These are phyloP conservation scores for Drosophila basisetae DNA, from an alignment of 2,888 invertebrate genomes.

Conservation along the genomic window DNA sequence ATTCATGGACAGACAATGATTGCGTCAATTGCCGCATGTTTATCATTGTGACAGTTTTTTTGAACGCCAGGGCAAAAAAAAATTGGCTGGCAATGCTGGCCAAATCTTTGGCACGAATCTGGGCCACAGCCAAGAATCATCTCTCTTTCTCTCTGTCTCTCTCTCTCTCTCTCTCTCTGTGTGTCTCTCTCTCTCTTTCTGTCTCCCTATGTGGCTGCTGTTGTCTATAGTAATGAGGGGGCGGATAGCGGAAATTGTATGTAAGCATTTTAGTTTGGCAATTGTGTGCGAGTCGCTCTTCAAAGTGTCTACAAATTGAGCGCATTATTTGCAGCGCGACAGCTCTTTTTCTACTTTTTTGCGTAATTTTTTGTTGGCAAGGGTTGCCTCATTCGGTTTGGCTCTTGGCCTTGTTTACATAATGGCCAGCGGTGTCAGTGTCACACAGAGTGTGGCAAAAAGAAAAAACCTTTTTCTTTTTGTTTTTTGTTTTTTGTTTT, in stretches of 20 bases:
- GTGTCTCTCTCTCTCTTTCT: not conserved
- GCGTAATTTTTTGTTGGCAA: slow-evolving; percentile 33
- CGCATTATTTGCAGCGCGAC: slow-evolving; percentile 56
- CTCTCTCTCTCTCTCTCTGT: not conserved
- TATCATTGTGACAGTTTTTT: slow-evolving; percentile 79
- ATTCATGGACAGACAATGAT: slow-evolving; percentile 82
- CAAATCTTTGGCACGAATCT: slow-evolving; percentile 45
- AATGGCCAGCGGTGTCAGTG: slow-evolving; percentile 49
- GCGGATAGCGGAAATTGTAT: slow-evolving; percentile 67
- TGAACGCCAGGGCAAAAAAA: not conserved
- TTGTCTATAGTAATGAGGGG: slow-evolving; percentile 33
- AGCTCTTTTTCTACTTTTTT: slow-evolving; percentile 22
- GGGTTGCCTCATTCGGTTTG: slow-evolving; percentile 23
- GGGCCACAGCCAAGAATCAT: slow-evolving; percentile 44
- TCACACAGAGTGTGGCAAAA: slow-evolving; percentile 40
- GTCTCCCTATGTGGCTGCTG: not conserved
- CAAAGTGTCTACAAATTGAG: slow-evolving; percentile 62
- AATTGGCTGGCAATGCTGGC: slow-evolving; percentile 27
- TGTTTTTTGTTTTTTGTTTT: not conserved
- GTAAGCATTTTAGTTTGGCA: slow-evolving; percentile 74
- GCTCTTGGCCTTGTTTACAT: slow-evolving; percentile 61
- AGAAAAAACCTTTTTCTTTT: slow-evolving; percentile 4
- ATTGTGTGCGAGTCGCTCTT: slow-evolving; percentile 60
- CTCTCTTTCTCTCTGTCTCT: not conserved
- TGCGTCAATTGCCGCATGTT: slow-evolving; percentile 83